Percentiles rank a stretch among this genome's conserved stretches.
Conservation (phyloP, 2,888 invertebrate genomes). For the Callyntrura sp. region DNA sequence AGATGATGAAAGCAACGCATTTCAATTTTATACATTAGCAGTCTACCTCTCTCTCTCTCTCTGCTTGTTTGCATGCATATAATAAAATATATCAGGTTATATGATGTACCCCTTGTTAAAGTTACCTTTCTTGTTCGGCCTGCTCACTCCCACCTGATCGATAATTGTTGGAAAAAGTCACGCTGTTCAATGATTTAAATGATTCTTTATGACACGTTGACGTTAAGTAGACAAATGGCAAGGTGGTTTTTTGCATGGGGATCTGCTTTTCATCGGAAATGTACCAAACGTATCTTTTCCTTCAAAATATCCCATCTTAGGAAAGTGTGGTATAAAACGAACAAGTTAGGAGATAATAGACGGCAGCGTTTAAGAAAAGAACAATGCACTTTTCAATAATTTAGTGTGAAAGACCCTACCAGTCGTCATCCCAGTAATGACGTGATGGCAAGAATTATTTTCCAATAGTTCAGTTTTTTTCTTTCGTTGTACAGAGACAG, state of each 20-base stretch:
- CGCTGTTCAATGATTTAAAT: conserved; percentile 19
- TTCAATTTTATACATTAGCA: too few species aligned
- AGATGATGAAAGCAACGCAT: background rate
- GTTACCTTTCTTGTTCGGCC: background rate
- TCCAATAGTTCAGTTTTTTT: background rate
- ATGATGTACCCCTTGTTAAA: background rate
- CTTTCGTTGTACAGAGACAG: conserved; percentile 33
- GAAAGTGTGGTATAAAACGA: background rate
- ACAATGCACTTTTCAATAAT: background rate
- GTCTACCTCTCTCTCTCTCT: too few species aligned
- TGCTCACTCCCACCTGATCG: conserved; percentile 17
- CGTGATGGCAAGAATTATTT: background rate
- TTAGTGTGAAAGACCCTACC: background rate
- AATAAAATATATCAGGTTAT: conserved; percentile 6
- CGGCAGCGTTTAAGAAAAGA: background rate
- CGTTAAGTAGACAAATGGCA: background rate
- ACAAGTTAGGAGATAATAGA: background rate
- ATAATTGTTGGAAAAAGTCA: conserved; percentile 41
- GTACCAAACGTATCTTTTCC: background rate
- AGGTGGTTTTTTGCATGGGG: background rate
- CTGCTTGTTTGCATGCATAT: background rate
- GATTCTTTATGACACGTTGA: background rate
- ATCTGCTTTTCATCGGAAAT: background rate
- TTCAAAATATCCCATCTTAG: background rate
- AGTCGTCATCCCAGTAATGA: conserved; percentile 30